These are phyloP conservation scores for Thecophora atra DNA, from an alignment of 2,888 invertebrate species.

Conservation along the genomic window DNA sequence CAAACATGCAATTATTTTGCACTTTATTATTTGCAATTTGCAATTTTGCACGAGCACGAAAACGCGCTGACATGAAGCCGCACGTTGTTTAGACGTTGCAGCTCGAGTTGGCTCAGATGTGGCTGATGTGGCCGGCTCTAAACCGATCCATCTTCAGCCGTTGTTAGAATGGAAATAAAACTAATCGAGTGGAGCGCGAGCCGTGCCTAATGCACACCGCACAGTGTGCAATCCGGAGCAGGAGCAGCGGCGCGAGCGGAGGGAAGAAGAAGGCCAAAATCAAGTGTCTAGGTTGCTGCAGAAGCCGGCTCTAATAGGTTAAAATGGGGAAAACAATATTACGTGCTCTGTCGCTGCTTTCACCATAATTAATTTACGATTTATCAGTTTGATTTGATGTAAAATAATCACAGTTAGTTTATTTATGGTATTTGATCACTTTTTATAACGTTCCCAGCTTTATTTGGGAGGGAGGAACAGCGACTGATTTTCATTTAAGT, in stretches of 20 bases:
- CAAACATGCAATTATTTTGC: constrained; percentile 60
- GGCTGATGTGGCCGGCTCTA: background rate
- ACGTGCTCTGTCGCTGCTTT: background rate
- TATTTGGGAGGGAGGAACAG: background rate
- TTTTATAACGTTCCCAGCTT: background rate
- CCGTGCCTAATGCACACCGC: background rate
- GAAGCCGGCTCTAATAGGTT: background rate
- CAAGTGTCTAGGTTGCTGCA: background rate
- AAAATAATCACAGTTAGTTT: background rate
- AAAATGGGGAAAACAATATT: background rate
- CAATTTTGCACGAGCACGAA: constrained; percentile 51
- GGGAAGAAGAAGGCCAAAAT: background rate
- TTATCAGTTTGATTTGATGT: background rate
- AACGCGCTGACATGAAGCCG: background rate
- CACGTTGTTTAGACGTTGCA: background rate
- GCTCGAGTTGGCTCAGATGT: background rate
- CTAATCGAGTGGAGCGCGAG: constrained; percentile 3
- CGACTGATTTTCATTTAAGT: background rate
- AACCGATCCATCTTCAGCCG: background rate
- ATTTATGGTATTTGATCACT: background rate
- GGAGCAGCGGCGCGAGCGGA: background rate
- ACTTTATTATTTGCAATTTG: constrained; percentile 60
- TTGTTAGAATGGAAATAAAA: constrained; percentile 13
- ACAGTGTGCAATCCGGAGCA: background rate
- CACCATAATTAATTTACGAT: constrained; percentile 21